Base-by-base conservation (phyloP, 1,140 invertebrate species). In the Drosophila guanche region DNA sequence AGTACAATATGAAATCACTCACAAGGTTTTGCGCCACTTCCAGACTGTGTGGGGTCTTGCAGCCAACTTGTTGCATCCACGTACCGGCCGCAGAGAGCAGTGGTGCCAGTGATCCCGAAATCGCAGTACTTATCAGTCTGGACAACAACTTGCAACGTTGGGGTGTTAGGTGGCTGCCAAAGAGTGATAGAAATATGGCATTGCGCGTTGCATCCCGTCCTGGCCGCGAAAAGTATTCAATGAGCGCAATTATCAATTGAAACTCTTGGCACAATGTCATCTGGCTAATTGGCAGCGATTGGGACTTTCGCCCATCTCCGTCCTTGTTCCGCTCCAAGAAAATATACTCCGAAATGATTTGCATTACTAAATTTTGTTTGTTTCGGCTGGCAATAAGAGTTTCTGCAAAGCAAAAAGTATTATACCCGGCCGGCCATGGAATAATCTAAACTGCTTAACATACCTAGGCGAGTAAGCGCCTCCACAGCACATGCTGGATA, bases 1-100 rank as follows among this genome's bases (percentile, higher is more conserved):
- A 93, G 52, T 96, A 92, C 41, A 94, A 93, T 76, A 97, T 95
- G 83, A 96, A 96, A 89, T 97, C 96, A 60, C 94, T 93, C n/a
- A 97, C 94, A 37, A 97, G 91, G 66, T 94, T 95, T 67, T 95
- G 94, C 1, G 95, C 95, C 5, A 97, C 92, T 86, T 94, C 94
- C 4, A 96, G 92, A 47, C 95, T 95, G 27, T 94, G 93, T 0
- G 91, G 22, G 0, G 95, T 96, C n/a, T 95, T 95, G 54, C 95
- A 96, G 7, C 95, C 95, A 58, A 96, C 93, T 85, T 97, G 96
- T 91, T 97, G 96, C 91, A 97, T 94, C 95, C 96, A 96, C n/a
- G 96, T 95, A 61, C 96, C 96, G 20, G 96, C 94, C 1, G 95
- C 95, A 53, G 94, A 93, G 12, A 97, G 90, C 2, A 97, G 91